Evolutionary conservation across 2,888 invertebrate genomes (phyloP).

Genomic region (Adelphocoris suturalis): DNA sequence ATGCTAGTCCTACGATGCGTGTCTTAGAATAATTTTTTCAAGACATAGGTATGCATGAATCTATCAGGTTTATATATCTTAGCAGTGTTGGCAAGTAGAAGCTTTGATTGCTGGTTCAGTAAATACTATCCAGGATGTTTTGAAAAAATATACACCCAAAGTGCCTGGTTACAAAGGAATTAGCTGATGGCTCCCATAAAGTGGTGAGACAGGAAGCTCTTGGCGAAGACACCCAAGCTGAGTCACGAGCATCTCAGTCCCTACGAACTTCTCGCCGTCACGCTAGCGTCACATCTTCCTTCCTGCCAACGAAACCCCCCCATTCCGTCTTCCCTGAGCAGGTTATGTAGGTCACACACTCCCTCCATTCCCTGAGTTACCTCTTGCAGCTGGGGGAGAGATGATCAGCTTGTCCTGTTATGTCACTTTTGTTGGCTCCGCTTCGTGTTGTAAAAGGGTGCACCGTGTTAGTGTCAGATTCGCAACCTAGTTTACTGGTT

Average conservation of each 20-base stretch:
- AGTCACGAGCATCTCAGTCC: conserved; percentile 20
- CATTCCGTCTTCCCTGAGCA: neutral
- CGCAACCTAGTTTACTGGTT: no score
- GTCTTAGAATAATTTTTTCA: no score
- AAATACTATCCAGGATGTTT: neutral
- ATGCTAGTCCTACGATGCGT: no score
- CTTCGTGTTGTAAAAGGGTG: neutral
- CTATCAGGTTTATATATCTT: no score
- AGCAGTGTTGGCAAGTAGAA: no score
- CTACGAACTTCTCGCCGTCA: neutral
- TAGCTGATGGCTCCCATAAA: neutral
- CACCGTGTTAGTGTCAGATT: no score
- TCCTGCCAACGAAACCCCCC: neutral
- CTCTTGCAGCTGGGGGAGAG: neutral
- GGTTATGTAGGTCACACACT: conserved; percentile 12
- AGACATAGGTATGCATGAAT: no score
- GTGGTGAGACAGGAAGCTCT: neutral
- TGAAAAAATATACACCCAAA: neutral
- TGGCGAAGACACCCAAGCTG: neutral
- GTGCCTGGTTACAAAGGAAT: neutral
- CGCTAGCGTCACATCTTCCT: conserved; percentile 1
- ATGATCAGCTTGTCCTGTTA: conserved; percentile 18
- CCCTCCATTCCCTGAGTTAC: neutral
- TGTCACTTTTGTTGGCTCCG: neutral
- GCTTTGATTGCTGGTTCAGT: no score